Base-by-base conservation (phyloP, 2,888 invertebrate species). In the Perdita meconis region DNA sequence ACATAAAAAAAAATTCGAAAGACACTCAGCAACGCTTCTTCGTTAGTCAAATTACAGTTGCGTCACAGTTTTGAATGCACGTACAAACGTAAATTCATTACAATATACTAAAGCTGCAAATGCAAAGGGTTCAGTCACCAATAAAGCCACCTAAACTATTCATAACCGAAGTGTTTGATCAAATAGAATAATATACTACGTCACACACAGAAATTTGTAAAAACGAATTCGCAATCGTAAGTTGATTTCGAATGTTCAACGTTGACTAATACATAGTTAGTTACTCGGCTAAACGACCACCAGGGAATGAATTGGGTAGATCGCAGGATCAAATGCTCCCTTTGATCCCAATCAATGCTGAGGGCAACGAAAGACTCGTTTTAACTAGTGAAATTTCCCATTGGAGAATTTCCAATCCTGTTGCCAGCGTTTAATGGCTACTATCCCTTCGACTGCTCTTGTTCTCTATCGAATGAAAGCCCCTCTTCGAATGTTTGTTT, bases 221-320 rank as follows among this genome's bases (percentile, higher is more conserved):
- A 57, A 66, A 57, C 56, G 47, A 66, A 57, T 64, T 64, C 53
- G 51, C 38, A 53, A 64, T 51, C 40, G 64, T 40, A 64, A 64
- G 51, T 51, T 40, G 64, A 64, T 53, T 53, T 19, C 50, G 34
- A 44, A 57, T 47, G 16, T 63, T 36, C 16, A 55, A 4, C 34
- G 44, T 50, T 63, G 30, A 63, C 26, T 26, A 60, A 13, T 24
- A 22, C 16, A 19, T 10, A 3, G 12, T 47, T 19, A 3, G 47
- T 47, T n/a, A 10, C 47, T 10, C 47, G 47, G 47, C 16, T 19
- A 22, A 10, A 0, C 47, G 22, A 19, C 2, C 8, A 44, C 19
- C 8, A 19, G n/a, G n/a, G 24, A n/a, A n/a, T 26, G 34, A 16
- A 5, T 6, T 26, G 16, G 42, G 40, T 12, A 30, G 44, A 60